These are phyloP conservation scores for Dendroctonus ponderosae DNA, from an alignment of 1,140 invertebrate genomes.

Conservation along the genomic window DNA sequence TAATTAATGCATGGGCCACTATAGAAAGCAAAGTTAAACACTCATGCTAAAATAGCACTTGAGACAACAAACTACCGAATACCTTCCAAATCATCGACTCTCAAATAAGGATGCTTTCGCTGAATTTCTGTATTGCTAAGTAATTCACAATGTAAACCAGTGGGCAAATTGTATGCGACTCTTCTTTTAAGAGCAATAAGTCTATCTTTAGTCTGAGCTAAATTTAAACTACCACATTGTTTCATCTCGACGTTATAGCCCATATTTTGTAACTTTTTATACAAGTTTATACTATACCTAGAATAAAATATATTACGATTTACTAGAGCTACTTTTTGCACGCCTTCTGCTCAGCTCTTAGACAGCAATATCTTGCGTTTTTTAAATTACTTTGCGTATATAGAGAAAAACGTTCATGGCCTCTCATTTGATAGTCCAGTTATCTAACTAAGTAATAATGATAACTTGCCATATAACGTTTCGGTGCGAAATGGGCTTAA, in stretches of 20 bases:
- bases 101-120: conserved; percentile 61
- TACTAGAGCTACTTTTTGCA: neutral
- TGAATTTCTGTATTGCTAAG: conserved; percentile 51
- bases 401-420: neutral
- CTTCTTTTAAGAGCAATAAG: conserved; percentile 63
- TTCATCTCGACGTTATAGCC: conserved; percentile 64
- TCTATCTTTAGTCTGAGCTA: conserved; percentile 71
- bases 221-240: conserved; percentile 67
- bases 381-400: neutral
- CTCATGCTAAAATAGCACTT: too few relatives aligned
- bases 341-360: neutral
- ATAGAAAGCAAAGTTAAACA: too few relatives aligned
- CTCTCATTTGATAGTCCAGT: neutral
- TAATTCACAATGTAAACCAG: conserved; percentile 58
- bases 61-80: neutral
- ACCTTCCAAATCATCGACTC: conserved; percentile 65
- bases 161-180: conserved; percentile 59
- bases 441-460: conserved; percentile 8
- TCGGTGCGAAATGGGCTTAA: conserved; percentile 60
- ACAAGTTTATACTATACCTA: conserved; percentile 62
- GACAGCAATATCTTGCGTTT: neutral
- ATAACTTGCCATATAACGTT: conserved; percentile 53
- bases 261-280: conserved; percentile 60
- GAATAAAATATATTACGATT: conserved; percentile 1
- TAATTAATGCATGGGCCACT: too few relatives aligned